Conservation (phyloP, 2,797 vertebrate genomes). For the Vultur gryphus region DNA sequence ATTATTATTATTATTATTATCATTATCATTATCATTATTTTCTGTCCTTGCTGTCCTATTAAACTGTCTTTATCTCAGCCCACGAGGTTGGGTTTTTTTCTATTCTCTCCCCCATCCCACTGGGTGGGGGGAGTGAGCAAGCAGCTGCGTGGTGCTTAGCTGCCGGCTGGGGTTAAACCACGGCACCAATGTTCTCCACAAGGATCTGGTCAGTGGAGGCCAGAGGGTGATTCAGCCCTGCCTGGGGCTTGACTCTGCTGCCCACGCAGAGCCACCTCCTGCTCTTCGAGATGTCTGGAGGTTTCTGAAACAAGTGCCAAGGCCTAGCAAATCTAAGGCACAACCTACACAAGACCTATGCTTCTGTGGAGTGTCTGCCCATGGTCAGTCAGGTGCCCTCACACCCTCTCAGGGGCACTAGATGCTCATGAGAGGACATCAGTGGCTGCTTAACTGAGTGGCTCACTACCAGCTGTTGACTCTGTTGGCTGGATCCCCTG, state of each 20-base stretch:
- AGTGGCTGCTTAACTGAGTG: background rate
- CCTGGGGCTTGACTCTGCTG: background rate
- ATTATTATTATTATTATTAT: too few species aligned
- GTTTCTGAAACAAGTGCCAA: background rate
- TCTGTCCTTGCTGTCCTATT: too few species aligned
- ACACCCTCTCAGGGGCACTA: background rate
- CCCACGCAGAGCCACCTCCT: background rate
- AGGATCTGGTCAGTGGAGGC: background rate
- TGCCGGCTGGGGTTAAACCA: too few species aligned
- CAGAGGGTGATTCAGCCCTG: background rate
- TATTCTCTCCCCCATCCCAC: too few species aligned
- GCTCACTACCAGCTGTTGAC: background rate
- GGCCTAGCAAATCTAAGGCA: background rate
- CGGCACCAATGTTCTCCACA: rapidly evolving
- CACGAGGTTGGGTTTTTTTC: too few species aligned
- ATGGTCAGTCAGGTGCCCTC: background rate
- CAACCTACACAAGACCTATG: background rate
- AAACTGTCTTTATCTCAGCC: too few species aligned
- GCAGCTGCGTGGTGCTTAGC: too few species aligned
- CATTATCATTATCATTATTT: too few species aligned
- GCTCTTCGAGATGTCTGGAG: background rate
- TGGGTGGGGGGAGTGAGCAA: too few species aligned
- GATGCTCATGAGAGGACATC: background rate
- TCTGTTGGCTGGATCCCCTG: background rate
- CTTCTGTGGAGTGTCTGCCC: background rate